These are phyloP conservation scores for Trichogramma pretiosum DNA, from an alignment of 1,140 invertebrate genomes.

Conservation along the genomic window DNA sequence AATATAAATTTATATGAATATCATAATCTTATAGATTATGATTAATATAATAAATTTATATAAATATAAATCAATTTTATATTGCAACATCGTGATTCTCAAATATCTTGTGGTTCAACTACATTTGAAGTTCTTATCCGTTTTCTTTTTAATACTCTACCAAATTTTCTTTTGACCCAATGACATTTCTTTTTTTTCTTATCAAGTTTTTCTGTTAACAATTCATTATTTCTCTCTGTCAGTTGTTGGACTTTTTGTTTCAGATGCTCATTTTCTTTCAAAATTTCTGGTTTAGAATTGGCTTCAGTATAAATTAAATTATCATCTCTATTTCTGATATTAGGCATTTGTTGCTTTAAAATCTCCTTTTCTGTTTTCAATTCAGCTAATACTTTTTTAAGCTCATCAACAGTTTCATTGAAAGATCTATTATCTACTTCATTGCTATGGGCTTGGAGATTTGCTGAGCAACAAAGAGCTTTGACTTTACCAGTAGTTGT, in stretches of 20 bases:
- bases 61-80: too few relatives aligned
- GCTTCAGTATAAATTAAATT: slow-evolving; percentile 5
- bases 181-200: slow-evolving; percentile 14
- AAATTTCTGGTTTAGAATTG: slow-evolving; percentile 9
- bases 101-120: slow-evolving; percentile 14
- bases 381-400: neutral
- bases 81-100: neutral
- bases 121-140: slow-evolving; percentile 5
- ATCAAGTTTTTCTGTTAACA: slow-evolving; percentile 5
- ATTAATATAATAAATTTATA: too few relatives aligned
- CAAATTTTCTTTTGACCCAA: slow-evolving; percentile 11
- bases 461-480: slow-evolving; percentile 4
- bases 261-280: slow-evolving; percentile 9
- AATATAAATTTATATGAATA: too few relatives aligned
- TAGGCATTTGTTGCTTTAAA: slow-evolving; percentile 11
- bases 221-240: slow-evolving; percentile 12
- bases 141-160: slow-evolving; percentile 13
- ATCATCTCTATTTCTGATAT: too few relatives aligned
- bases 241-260: slow-evolving; percentile 13
- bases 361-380: slow-evolving; percentile 5
- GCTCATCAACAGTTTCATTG: slow-evolving; percentile 1
- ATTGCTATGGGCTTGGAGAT: neutral
- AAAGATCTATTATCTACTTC: neutral
- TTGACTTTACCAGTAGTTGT: slow-evolving; percentile 4
- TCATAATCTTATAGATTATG: too few relatives aligned